A percentile compares a stretch with the other conserved stretches of the same genome.
Evolutionary conservation across 2,888 invertebrate species (phyloP).

Genomic region (Drosophila buzzatii): DNA sequence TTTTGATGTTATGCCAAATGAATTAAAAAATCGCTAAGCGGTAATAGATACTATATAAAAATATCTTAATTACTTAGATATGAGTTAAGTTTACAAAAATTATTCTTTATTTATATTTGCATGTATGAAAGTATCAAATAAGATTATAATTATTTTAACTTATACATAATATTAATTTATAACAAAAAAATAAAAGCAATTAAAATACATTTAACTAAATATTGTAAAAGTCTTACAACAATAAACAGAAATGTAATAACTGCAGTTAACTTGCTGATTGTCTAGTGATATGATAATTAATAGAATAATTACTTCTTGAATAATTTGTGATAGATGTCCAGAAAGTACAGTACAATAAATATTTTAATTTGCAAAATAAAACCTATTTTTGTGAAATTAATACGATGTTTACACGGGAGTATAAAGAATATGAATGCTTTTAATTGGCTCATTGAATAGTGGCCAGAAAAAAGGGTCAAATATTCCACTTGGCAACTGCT

Average conservation of each 20-base stretch:
- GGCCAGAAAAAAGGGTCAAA: constrained; percentile 10
- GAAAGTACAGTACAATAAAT: neutral
- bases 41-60: neutral
- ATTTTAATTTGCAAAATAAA: neutral
- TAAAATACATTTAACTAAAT: too few relatives aligned
- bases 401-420: neutral
- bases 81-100: too few relatives aligned
- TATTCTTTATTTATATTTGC: too few relatives aligned
- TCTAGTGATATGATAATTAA: too few relatives aligned
- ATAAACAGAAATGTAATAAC: too few relatives aligned
- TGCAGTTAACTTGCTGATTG: neutral
- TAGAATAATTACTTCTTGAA: too few relatives aligned
- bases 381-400: neutral
- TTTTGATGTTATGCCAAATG: neutral
- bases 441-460: constrained; percentile 40
- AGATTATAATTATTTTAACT: too few relatives aligned
- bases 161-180: neutral
- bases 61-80: neutral
- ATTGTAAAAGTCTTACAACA: too few relatives aligned
- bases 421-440: constrained; percentile 20
- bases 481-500: constrained; percentile 29
- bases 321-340: neutral
- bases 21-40: neutral
- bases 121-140: too few relatives aligned
- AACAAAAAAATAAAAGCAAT: neutral